Evolutionary conservation across 2,113 vertebrate genomes (phyloP).

Genomic region (Spheniscus mendiculus): DNA sequence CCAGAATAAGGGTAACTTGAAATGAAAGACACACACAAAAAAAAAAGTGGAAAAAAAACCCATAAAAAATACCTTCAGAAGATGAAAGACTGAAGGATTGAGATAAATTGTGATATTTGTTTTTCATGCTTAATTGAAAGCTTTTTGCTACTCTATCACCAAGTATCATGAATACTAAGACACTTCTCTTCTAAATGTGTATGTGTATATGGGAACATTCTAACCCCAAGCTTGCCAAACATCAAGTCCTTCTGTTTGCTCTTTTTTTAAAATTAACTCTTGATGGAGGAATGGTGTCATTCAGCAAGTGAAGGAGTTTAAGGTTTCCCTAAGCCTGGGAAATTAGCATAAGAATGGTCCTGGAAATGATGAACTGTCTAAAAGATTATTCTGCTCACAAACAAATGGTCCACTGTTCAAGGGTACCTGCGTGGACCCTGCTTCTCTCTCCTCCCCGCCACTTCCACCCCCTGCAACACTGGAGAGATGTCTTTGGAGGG

Average conservation of each 20-base stretch:
- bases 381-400: constrained; percentile 25
- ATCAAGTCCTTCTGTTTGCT: constrained; percentile 59
- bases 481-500: not conserved
- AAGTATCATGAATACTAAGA: constrained; percentile 70
- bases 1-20: constrained; percentile 58
- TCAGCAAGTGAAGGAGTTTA: constrained; percentile 34
- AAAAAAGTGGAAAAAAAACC: not conserved
- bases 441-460: not conserved
- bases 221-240: constrained; percentile 64
- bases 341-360: constrained; percentile 54
- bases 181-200: constrained; percentile 59
- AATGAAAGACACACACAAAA: constrained; percentile 9
- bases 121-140: constrained; percentile 59
- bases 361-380: constrained; percentile 55
- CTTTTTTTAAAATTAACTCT: constrained; percentile 73
- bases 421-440: not conserved
- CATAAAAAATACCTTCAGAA: constrained; percentile 9
- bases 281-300: constrained; percentile 41
- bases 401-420: not conserved
- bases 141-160: constrained; percentile 42
- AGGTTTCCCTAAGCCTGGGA: not conserved
- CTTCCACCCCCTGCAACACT: not conserved
- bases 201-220: constrained; percentile 68
- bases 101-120: constrained; percentile 63
- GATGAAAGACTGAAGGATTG: constrained; percentile 42